Conservation (phyloP, 2,797 vertebrate species). For the Trachurus trachurus region DNA sequence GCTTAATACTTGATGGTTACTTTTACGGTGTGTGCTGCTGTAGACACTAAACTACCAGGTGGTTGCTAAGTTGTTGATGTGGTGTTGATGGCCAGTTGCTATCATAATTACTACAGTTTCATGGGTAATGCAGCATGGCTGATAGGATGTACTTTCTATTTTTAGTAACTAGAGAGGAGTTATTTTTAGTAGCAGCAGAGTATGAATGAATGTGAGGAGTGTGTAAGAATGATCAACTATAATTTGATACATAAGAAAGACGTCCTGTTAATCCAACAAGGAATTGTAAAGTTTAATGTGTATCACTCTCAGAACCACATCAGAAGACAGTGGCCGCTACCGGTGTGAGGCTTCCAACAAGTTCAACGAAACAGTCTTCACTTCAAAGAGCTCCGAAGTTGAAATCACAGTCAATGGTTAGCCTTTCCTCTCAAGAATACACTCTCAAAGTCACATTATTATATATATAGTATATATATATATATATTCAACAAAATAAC, state of each 20-base stretch:
- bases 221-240: neutral
- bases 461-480: no score
- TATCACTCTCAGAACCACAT: constrained; percentile 48
- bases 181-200: neutral
- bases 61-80: neutral
- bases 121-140: neutral
- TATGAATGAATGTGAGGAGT: neutral
- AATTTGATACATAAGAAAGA: constrained; percentile 1
- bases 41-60: neutral
- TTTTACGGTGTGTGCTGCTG: neutral
- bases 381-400: constrained; percentile 31
- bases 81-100: neutral
- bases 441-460: neutral
- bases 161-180: neutral
- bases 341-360: constrained; percentile 71
- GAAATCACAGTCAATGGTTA: constrained; percentile 78
- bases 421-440: neutral
- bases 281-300: neutral
- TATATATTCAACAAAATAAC: constrained; percentile 11
- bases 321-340: constrained; percentile 73
- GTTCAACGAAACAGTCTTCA: constrained; percentile 60
- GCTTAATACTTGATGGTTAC: neutral
- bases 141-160: neutral
- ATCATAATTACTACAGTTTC: neutral
- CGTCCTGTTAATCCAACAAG: neutral